Evolutionary conservation across 2,888 invertebrate genomes (phyloP).

Genomic region (Cecidostiba fungosa): DNA sequence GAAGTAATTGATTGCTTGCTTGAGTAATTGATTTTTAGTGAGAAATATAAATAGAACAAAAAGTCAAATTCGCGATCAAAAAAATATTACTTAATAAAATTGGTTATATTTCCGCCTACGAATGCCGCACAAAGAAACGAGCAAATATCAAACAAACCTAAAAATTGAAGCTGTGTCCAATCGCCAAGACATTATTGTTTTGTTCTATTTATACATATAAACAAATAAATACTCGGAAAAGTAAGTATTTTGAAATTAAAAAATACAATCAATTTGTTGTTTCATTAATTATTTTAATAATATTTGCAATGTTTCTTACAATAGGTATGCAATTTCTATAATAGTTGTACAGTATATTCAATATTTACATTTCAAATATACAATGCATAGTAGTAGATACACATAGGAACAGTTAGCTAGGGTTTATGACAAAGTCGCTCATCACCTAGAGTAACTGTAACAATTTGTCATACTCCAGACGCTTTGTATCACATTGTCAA

Average conservation of each 20-base stretch:
- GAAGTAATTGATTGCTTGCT: too few relatives aligned
- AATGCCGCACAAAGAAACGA: neutral
- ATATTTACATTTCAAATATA: slow-evolving; percentile 78
- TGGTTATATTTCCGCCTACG: neutral
- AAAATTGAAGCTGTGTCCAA: slow-evolving; percentile 4
- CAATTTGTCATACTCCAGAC: slow-evolving; percentile 54
- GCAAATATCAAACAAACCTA: neutral
- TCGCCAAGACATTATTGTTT: neutral
- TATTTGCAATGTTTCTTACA: slow-evolving; percentile 58
- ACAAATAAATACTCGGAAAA: neutral
- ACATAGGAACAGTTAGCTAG: slow-evolving; percentile 77
- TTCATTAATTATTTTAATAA: slow-evolving; percentile 56
- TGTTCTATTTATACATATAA: slow-evolving; percentile 3
- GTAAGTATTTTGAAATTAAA: neutral
- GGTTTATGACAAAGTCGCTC: slow-evolving; percentile 64
- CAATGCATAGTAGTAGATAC: slow-evolving; percentile 69
- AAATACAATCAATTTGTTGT: slow-evolving; percentile 10
- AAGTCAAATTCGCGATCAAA: neutral
- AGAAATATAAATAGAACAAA: neutral
- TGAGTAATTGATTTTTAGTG: neutral
- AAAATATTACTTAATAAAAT: neutral
- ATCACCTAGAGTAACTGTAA: slow-evolving; percentile 55
- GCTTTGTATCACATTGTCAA: slow-evolving; percentile 61
- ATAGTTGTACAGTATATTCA: slow-evolving; percentile 73
- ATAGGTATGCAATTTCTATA: slow-evolving; percentile 65